Conservation (phyloP, 2,113 vertebrate genomes). For the Menura novaehollandiae region DNA sequence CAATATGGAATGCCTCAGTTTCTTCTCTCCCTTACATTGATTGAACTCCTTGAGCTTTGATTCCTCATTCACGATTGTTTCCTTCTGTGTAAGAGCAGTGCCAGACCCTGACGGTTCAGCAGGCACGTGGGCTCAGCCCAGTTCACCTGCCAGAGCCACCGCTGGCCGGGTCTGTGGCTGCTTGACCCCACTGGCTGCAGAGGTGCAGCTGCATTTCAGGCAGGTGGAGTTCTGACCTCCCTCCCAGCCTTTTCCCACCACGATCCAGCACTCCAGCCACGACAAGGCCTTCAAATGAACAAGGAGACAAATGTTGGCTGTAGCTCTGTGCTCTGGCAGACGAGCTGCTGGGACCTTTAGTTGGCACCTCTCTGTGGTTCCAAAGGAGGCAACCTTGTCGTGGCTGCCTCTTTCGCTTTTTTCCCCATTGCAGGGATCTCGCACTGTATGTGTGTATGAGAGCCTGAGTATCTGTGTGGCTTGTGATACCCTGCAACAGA, state of each 20-base stretch:
- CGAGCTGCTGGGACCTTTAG: constrained; percentile 37
- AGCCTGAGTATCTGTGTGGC: constrained; percentile 6
- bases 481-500: constrained; percentile 20
- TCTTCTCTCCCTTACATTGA: background rate
- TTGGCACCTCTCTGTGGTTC: constrained; percentile 46
- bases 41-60: background rate
- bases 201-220: background rate
- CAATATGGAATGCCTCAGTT: background rate
- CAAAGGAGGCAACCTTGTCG: constrained; percentile 59
- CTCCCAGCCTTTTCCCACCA: background rate
- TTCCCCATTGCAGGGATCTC: constrained; percentile 14
- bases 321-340: constrained; percentile 47
- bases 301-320: constrained; percentile 25
- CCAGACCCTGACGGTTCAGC: background rate
- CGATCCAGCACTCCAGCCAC: background rate
- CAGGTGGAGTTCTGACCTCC: background rate
- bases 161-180: accelerated
- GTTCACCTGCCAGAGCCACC: background rate
- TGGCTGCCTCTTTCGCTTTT: background rate
- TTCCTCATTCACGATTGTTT: accelerated
- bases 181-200: accelerated
- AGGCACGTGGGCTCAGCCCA: accelerated
- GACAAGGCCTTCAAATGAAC: constrained; percentile 36
- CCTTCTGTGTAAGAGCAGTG: background rate
- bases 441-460: background rate